phyloP scores from a whole-genome alignment of 2,113 vertebrate species.

The Glaucidium brasilianum region DNA sequence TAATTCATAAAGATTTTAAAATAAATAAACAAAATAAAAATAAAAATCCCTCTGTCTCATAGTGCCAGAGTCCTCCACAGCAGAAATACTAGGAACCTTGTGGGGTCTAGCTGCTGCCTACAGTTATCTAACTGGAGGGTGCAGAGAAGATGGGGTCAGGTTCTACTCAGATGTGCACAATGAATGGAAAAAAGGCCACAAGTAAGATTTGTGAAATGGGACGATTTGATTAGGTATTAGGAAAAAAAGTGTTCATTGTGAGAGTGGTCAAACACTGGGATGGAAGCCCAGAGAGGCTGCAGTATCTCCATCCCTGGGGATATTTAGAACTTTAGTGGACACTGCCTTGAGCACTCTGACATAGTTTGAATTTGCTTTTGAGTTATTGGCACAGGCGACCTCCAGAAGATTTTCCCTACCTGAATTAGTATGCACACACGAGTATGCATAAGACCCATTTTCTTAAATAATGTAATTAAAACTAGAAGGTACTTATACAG shows the following conservation, averaged over 20 bases:
- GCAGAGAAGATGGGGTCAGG: background rate
- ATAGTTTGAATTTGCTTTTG: background rate
- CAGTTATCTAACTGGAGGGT: background rate
- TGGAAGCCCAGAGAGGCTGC: background rate
- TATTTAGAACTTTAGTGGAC: background rate
- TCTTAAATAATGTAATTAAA: background rate
- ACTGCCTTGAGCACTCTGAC: background rate
- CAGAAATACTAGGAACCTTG: background rate
- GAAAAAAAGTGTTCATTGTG: background rate
- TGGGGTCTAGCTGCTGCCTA: background rate
- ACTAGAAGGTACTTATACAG: background rate
- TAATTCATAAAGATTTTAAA: background rate
- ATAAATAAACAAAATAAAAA: background rate
- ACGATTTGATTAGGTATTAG: background rate
- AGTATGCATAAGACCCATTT: background rate
- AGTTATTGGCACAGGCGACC: background rate
- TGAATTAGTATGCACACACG: background rate
- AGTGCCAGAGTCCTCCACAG: background rate
- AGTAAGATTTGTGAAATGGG: background rate
- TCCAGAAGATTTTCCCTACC: background rate
- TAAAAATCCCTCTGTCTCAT: background rate
- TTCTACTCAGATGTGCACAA: background rate
- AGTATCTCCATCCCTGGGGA: background rate
- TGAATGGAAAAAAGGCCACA: background rate
- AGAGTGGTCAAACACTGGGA: background rate